Conservation (phyloP, 1,140 invertebrate species). For the Eriosoma lanigerum region DNA sequence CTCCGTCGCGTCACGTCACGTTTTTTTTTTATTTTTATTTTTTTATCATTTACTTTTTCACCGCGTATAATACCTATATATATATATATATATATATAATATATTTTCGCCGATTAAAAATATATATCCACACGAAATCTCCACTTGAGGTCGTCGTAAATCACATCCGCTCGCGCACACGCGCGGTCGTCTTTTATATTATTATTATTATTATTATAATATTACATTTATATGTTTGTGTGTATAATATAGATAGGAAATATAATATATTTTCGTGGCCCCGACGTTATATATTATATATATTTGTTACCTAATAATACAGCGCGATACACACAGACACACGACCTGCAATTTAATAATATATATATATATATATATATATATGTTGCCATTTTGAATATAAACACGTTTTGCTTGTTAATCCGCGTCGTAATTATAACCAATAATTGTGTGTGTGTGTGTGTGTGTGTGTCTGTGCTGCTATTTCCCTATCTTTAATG, state of each 20-base stretch:
- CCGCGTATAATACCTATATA: neutral
- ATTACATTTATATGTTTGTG: too few relatives aligned
- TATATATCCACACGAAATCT: neutral
- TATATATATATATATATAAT: too few relatives aligned
- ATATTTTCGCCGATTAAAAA: neutral
- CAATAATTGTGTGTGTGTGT: slow-evolving; percentile 14
- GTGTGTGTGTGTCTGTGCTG: neutral
- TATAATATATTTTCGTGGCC: neutral
- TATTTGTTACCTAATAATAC: neutral
- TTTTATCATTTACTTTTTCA: neutral
- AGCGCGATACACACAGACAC: neutral
- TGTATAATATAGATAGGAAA: neutral
- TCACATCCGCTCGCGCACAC: neutral
- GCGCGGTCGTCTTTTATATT: too few relatives aligned
- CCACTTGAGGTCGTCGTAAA: neutral
- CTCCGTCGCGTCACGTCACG: slow-evolving; percentile 7
- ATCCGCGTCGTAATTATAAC: slow-evolving; percentile 25
- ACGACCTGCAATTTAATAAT: too few relatives aligned
- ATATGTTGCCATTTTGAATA: slow-evolving; percentile 19
- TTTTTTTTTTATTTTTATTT: neutral
- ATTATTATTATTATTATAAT: too few relatives aligned
- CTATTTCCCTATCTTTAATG: neutral
- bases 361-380: neutral
- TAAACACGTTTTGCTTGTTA: slow-evolving; percentile 41
- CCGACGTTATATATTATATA: neutral